Evolutionary conservation across 2,797 vertebrate genomes (phyloP).

Genomic region (Alcedo atthis): DNA sequence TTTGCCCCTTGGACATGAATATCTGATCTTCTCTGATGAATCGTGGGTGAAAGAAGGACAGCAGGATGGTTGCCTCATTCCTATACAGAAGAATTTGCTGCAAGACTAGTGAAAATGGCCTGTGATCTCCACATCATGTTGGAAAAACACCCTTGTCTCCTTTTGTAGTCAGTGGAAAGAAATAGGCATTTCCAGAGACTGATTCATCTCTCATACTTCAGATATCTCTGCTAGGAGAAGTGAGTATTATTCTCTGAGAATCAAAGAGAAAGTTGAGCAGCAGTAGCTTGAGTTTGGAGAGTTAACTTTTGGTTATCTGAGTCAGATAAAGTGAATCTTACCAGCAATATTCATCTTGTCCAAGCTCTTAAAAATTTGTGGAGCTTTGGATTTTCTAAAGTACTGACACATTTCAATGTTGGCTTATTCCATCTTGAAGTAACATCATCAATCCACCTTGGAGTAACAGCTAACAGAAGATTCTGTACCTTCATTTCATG

Average conservation of each 20-base stretch:
- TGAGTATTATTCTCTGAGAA: not conserved
- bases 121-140: not conserved
- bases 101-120: not conserved
- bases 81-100: not conserved
- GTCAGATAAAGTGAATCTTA: not conserved
- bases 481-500: not conserved
- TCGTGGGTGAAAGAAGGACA: not conserved
- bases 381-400: not conserved
- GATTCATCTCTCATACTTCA: not conserved
- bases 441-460: not conserved
- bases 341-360: not conserved
- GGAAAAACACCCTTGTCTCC: conserved; percentile 3
- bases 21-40: not conserved
- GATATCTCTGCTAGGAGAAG: not conserved
- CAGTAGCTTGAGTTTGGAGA: not conserved
- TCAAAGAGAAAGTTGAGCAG: conserved; percentile 37
- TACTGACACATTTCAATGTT: not conserved
- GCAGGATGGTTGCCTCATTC: not conserved
- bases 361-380: not conserved
- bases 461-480: not conserved
- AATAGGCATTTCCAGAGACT: not conserved
- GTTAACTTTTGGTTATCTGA: conserved; percentile 4
- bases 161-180: conserved; percentile 6
- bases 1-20: not conserved
- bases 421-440: not conserved